Evolutionary conservation across 2,888 invertebrate genomes (phyloP), one percentile per base, ranked within the genome.

Genomic region (Ditula angustiorana): DNA sequence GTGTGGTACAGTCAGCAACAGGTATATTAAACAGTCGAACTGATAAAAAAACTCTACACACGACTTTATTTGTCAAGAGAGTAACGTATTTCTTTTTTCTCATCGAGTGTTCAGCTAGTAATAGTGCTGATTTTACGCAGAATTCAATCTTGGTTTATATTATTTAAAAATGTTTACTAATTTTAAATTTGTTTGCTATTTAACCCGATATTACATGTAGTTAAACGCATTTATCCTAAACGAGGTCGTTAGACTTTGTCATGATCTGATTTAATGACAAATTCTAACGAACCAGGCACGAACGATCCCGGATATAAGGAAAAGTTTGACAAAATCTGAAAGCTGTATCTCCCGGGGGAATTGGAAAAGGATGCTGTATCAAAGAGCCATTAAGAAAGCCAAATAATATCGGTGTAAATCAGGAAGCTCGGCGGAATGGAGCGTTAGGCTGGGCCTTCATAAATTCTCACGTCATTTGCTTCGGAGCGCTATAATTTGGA

Each of bases 341-440:
- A 53, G 35, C 41, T 57, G 56, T 67, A 65, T 53, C 52, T 61
- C 55, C 35, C 50, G 19, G 10, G 52, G 66, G 70, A 74, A 72
- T 74, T 67, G 71, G 69, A 73, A 71, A 74, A 75, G 77, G 75
- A 77, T 76, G 76, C 77, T 66, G 71, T 80, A 81, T 81, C 80
- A 79, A 81, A 81, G 79, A 78, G 73, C 80, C 82, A 83, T 83
- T 82, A 81, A 72, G 76, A 75, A 77, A 78, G 76, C 76, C 80
- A 79, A 82, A 83, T 81, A 81, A 79, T 76, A 75, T 73, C 76
- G 74, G 76, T 74, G 81, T 77, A 79, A 81, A 82, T 81, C 82
- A 80, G 77, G 74, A 79, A 80, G 77, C 77, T 71, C 65, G 69
- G 67, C 70, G 69, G 70, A 77, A 74, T 71, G 73, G 70, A 67